These are phyloP conservation scores for Molorchus minor DNA, from an alignment of 2,888 invertebrate species.

Conservation along the genomic window DNA sequence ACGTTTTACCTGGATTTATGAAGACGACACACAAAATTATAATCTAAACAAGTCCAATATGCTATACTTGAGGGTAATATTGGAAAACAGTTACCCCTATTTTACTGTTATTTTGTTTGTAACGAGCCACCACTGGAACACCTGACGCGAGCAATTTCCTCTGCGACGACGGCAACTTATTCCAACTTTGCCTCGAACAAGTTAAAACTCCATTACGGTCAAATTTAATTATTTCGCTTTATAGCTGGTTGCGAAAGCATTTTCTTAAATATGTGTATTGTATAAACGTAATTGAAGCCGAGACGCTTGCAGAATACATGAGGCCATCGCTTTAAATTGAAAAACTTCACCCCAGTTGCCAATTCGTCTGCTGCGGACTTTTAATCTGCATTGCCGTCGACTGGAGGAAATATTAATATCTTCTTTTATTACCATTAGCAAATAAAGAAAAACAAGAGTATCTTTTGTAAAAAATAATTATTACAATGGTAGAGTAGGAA, in stretches of 20 bases:
- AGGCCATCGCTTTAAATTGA: conserved; percentile 15
- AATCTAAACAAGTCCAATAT: too few species aligned
- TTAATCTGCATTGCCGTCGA: not conserved
- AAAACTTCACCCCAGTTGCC: conserved; percentile 8
- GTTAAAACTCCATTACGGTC: conserved; percentile 47
- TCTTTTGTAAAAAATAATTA: too few species aligned
- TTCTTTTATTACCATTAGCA: too few species aligned
- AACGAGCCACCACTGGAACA: not conserved
- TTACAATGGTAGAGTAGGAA: too few species aligned
- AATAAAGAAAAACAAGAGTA: too few species aligned
- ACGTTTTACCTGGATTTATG: too few species aligned
- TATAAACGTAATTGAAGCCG: conserved; percentile 42
- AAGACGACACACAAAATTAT: too few species aligned
- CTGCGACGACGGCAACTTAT: conserved; percentile 30
- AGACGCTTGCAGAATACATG: conserved; percentile 10
- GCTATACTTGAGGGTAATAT: too few species aligned
- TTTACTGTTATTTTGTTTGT: too few species aligned
- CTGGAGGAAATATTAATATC: too few species aligned
- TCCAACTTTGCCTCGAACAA: conserved; percentile 37
- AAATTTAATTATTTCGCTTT: conserved; percentile 50
- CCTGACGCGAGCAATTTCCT: conserved; percentile 27
- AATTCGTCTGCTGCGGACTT: conserved; percentile 7
- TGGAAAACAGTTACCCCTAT: too few species aligned
- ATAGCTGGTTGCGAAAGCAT: conserved; percentile 43
- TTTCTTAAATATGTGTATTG: conserved; percentile 46